These are phyloP conservation scores for Drosophila cracens DNA, from an alignment of 2,888 invertebrate genomes.

Conservation along the genomic window DNA sequence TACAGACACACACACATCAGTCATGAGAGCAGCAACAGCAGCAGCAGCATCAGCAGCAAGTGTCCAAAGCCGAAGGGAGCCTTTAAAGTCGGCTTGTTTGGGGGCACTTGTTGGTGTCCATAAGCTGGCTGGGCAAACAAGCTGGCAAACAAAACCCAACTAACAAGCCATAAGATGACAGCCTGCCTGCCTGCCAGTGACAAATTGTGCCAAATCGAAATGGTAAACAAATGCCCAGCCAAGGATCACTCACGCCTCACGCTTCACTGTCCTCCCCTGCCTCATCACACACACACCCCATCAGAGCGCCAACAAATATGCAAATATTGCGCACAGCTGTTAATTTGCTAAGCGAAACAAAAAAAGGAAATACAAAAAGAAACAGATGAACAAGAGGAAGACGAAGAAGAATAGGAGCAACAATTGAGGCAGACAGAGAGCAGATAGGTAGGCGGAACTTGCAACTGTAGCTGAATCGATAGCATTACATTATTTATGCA, in stretches of 20 bases:
- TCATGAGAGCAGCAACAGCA: slow-evolving; percentile 35
- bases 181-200: slow-evolving; percentile 68
- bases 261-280: background rate
- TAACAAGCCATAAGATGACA: slow-evolving; percentile 81
- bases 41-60: background rate
- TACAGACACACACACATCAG: slow-evolving; percentile 60
- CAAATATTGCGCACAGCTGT: slow-evolving; percentile 75
- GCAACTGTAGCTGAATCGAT: slow-evolving; percentile 49
- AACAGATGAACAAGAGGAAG: background rate
- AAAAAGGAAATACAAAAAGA: background rate
- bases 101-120: slow-evolving; percentile 78
- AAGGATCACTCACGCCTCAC: slow-evolving; percentile 12
- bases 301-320: slow-evolving; percentile 55
- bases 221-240: slow-evolving; percentile 76
- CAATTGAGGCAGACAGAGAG: slow-evolving; percentile 41
- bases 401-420: slow-evolving; percentile 54
- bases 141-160: slow-evolving; percentile 75
- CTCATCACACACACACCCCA: slow-evolving; percentile 4
- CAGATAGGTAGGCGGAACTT: slow-evolving; percentile 1
- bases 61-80: slow-evolving; percentile 37
- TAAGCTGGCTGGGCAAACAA: slow-evolving; percentile 78
- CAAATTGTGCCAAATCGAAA: slow-evolving; percentile 81
- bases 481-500: slow-evolving; percentile 68
- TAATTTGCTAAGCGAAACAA: slow-evolving; percentile 69
- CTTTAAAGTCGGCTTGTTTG: slow-evolving; percentile 59